These are phyloP conservation scores for Centruroides sculpturatus DNA, from an alignment of 1,140 invertebrate species.

Conservation along the genomic window DNA sequence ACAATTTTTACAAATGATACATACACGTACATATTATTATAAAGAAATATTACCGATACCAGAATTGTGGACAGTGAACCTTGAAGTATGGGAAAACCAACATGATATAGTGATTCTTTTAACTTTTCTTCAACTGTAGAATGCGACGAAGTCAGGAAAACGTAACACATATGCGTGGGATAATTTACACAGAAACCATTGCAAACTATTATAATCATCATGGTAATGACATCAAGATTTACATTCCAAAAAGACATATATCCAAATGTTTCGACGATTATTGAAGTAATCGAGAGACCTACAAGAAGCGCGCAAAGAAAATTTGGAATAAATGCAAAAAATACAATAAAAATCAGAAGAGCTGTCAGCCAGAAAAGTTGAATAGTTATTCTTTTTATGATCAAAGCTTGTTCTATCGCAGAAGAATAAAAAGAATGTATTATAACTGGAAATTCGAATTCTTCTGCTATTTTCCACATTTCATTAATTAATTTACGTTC, in stretches of 20 bases:
- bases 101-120: too few relatives aligned
- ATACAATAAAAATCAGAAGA: conserved; percentile 84
- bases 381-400: conserved; percentile 34
- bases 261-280: conserved; percentile 86
- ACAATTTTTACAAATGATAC: too few relatives aligned
- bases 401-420: conserved; percentile 76
- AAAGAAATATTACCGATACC: too few relatives aligned
- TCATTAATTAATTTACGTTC: conserved; percentile 78
- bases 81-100: too few relatives aligned
- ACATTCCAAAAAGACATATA: conserved; percentile 93
- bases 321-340: conserved; percentile 89
- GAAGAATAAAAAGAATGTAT: conserved; percentile 38
- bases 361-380: conserved; percentile 87
- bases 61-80: too few relatives aligned
- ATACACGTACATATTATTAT: too few relatives aligned
- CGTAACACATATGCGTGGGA: conserved; percentile 91
- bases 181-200: conserved; percentile 96
- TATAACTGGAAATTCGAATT: conserved; percentile 56
- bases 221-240: conserved; percentile 88
- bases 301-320: conserved; percentile 84
- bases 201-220: conserved; percentile 97
- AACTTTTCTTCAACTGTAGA: too few relatives aligned
- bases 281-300: conserved; percentile 84
- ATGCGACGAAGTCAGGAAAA: conserved; percentile 21
- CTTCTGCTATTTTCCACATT: conserved; percentile 55